Conservation (phyloP, 2,113 vertebrate genomes). For the Ophthalmolycus amberensis region DNA sequence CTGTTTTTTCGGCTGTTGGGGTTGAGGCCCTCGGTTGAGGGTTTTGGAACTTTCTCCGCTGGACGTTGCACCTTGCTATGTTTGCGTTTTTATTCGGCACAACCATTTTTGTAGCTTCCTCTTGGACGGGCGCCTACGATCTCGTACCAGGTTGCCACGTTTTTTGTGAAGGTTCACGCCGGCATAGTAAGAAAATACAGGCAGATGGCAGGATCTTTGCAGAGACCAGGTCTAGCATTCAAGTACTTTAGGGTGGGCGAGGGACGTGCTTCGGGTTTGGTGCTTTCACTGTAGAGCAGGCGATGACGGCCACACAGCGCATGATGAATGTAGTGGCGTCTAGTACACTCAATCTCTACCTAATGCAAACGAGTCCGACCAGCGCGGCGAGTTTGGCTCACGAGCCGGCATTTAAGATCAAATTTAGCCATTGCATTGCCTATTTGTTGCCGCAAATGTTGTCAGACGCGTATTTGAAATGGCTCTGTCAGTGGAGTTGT, state of each 20-base stretch:
- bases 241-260: not conserved
- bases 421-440: not conserved
- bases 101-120: no score
- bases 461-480: not conserved
- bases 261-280: not conserved
- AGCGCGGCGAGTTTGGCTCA: not conserved
- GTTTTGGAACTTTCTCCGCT: not conserved
- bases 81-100: no score
- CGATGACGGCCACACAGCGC: not conserved
- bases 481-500: not conserved
- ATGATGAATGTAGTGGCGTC: constrained; percentile 30
- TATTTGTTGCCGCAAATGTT: not conserved
- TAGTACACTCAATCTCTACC: not conserved
- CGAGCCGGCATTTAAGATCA: not conserved
- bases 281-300: not conserved
- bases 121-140: no score
- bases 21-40: not conserved
- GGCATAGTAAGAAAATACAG: no score
- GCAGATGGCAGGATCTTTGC: no score
- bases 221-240: no score
- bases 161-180: no score
- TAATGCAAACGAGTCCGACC: constrained; percentile 22
- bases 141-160: no score
- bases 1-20: not conserved
- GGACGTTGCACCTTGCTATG: no score